Percentiles rank a stretch among this genome's conserved stretches.
These are phyloP conservation scores for Psephotus haematonotus DNA, from an alignment of 2,113 vertebrate genomes.

Conservation along the genomic window DNA sequence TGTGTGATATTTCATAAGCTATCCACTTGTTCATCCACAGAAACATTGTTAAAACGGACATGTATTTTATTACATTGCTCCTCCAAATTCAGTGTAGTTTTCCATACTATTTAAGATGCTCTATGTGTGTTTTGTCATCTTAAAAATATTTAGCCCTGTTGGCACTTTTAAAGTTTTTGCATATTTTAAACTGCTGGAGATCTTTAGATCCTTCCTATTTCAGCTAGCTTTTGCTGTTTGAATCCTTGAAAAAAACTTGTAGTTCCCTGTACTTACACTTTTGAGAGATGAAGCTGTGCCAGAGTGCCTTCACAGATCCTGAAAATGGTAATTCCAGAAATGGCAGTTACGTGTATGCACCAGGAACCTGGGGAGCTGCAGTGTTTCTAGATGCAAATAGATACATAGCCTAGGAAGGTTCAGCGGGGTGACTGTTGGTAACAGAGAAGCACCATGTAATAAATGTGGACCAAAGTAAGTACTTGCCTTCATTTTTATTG, in stretches of 20 bases:
- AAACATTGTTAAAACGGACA: background rate
- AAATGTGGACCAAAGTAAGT: background rate
- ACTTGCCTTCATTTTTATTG: background rate
- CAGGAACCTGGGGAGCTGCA: background rate
- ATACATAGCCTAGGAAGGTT: background rate
- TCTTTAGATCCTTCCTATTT: background rate
- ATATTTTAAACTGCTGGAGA: background rate
- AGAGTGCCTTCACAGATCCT: conserved; percentile 30
- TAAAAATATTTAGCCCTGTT: background rate
- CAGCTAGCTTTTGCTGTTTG: background rate
- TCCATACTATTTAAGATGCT: background rate
- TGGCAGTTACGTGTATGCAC: background rate
- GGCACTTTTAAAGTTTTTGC: background rate
- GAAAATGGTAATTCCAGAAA: conserved; percentile 36
- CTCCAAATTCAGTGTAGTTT: background rate
- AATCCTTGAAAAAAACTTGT: background rate
- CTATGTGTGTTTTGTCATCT: background rate
- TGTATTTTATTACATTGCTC: background rate
- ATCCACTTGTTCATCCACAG: background rate
- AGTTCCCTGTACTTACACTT: background rate
- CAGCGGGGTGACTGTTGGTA: background rate
- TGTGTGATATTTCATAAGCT: background rate
- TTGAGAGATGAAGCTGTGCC: conserved; percentile 22
- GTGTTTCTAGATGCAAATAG: conserved; percentile 2
- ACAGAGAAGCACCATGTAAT: background rate